Evolutionary conservation across 2,888 invertebrate genomes (phyloP).

Genomic region (Galeopsomyia nigrocyanea): DNA sequence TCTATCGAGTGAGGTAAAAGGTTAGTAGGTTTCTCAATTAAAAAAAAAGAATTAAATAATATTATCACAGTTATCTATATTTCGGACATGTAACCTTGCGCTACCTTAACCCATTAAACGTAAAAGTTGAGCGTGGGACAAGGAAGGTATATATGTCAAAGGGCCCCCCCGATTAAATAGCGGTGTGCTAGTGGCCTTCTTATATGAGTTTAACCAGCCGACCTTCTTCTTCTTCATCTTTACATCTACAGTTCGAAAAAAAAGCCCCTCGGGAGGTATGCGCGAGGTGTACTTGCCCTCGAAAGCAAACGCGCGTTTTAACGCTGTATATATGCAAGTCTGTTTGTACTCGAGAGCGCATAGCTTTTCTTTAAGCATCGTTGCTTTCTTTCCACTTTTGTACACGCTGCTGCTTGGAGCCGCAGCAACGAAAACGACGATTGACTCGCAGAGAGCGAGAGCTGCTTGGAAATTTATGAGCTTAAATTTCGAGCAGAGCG

Average conservation of each 20-base stretch:
- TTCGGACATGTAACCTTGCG: slow-evolving; percentile 13
- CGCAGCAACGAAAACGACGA: no score
- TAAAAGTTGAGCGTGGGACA: background rate
- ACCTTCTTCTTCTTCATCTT: slow-evolving; percentile 11
- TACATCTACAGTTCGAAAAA: background rate
- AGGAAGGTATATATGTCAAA: background rate
- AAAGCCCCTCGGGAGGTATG: slow-evolving; percentile 14
- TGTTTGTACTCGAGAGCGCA: background rate
- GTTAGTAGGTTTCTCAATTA: no score
- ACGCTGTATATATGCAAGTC: background rate
- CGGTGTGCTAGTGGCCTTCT: slow-evolving; percentile 13
- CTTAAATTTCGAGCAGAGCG: slow-evolving; percentile 20
- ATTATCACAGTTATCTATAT: no score
- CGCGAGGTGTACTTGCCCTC: no score
- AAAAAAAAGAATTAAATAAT: no score
- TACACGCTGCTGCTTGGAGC: background rate
- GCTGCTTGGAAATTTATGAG: slow-evolving; percentile 36
- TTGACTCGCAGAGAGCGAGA: background rate
- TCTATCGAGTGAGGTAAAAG: no score
- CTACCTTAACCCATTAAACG: slow-evolving; percentile 26
- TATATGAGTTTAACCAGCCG: background rate
- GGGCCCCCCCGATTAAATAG: background rate
- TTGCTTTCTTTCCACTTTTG: slow-evolving; percentile 12
- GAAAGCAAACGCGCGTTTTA: background rate
- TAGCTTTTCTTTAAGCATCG: no score